phyloP scores from a whole-genome alignment of 1,140 invertebrate genomes.

The Drosophila chauvacae region DNA sequence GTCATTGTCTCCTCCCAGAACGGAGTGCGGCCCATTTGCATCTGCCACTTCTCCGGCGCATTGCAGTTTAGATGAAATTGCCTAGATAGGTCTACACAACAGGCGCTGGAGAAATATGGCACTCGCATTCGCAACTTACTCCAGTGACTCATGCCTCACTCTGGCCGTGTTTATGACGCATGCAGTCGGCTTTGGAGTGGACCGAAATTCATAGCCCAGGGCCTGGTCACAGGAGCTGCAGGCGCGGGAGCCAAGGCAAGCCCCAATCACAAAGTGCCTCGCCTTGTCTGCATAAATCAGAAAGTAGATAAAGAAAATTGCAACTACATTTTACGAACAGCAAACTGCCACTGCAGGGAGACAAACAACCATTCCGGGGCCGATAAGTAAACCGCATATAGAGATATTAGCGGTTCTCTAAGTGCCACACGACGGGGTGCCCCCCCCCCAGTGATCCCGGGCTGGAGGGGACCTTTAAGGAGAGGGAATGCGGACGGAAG shows the following conservation, averaged over 20 bases:
- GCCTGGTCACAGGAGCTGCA: conserved; percentile 23
- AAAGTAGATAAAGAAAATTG: conserved; percentile 67
- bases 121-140: conserved; percentile 12
- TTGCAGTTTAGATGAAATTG: conserved; percentile 73
- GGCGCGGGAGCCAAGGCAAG: neutral
- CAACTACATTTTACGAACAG: conserved; percentile 46
- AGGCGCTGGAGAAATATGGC: conserved; percentile 37
- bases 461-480: neutral
- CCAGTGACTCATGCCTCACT: conserved; percentile 47
- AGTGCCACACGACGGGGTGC: conserved; percentile 42
- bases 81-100: conserved; percentile 53
- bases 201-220: neutral
- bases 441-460: too few species aligned
- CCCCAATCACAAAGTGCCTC: conserved; percentile 30
- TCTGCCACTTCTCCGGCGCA: conserved; percentile 51
- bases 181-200: conserved; percentile 23
- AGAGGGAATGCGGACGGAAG: conserved; percentile 39
- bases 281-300: conserved; percentile 64
- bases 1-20: conserved; percentile 48
- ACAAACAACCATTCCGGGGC: conserved; percentile 12
- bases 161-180: conserved; percentile 42
- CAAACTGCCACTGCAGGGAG: conserved; percentile 28
- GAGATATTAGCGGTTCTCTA: conserved; percentile 54
- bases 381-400: conserved; percentile 53
- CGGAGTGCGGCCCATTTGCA: conserved; percentile 56